These are phyloP conservation scores for Lagocephalus sceleratus DNA, from an alignment of 2,797 vertebrate species.

Conservation along the genomic window DNA sequence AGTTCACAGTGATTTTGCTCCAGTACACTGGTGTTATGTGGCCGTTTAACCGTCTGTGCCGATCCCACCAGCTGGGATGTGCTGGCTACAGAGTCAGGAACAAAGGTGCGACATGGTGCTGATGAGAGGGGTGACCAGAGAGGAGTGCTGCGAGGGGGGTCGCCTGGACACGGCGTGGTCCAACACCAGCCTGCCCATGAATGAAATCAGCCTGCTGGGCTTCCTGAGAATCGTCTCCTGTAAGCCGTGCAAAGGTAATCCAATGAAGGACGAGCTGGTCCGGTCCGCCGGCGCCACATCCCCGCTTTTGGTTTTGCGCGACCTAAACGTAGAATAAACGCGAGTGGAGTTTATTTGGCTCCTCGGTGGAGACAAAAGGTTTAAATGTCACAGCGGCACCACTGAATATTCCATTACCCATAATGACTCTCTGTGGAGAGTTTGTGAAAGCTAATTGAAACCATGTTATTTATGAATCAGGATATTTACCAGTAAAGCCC, in stretches of 20 bases:
- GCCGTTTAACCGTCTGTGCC: background rate
- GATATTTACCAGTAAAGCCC: constrained; percentile 53
- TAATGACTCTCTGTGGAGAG: constrained; percentile 6
- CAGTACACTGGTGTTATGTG: background rate
- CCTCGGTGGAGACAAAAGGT: too few species aligned
- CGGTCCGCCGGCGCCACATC: constrained; percentile 1
- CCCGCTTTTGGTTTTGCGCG: too few species aligned
- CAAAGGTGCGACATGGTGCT: constrained; percentile 92
- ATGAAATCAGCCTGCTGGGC: constrained; percentile 91
- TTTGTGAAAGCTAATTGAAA: constrained; percentile 28
- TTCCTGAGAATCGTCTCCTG: constrained; percentile 92
- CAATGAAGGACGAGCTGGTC: background rate
- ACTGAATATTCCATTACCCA: background rate
- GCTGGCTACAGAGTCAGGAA: constrained; percentile 90
- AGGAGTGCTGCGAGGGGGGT: constrained; percentile 88
- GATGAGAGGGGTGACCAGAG: constrained; percentile 84
- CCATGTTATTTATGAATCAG: constrained; percentile 34
- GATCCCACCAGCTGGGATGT: constrained; percentile 83
- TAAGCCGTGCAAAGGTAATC: constrained; percentile 92
- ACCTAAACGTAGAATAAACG: too few species aligned
- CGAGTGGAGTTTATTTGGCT: too few species aligned
- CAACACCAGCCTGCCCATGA: constrained; percentile 88
- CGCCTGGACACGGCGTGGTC: constrained; percentile 93
- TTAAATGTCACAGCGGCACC: background rate
- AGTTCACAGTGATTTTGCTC: too few species aligned